Conservation (phyloP, 2,888 invertebrate genomes). For the Vandiemenella viatica region DNA sequence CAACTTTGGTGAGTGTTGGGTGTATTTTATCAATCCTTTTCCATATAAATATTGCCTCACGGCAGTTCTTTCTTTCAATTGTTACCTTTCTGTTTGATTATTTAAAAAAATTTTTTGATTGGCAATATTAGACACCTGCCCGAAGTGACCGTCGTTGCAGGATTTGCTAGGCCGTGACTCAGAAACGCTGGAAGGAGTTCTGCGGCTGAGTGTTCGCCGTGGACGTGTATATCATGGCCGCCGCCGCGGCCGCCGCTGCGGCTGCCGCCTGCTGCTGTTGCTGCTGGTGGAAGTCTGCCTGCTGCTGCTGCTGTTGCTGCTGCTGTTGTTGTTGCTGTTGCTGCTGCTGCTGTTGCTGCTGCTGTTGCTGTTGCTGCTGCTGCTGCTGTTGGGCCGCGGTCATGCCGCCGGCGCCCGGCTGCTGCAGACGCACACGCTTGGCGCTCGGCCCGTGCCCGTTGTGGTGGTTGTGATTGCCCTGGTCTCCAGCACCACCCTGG, state of each 20-base stretch:
- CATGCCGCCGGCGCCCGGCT: conserved; percentile 6
- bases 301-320: conserved; percentile 26
- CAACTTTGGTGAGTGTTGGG: no score
- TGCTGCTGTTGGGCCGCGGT: conserved; percentile 24
- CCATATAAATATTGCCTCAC: no score
- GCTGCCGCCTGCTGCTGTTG: conserved; percentile 13
- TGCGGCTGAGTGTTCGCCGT: conserved; percentile 17
- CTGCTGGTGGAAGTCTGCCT: conserved; percentile 16
- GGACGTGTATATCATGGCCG: conserved; percentile 18
- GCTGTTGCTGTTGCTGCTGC: conserved; percentile 20
- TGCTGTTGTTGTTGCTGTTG: conserved; percentile 30
- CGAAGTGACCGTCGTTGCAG: not conserved
- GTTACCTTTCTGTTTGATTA: no score
- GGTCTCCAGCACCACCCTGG: conserved; percentile 22
- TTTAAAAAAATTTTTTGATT: no score
- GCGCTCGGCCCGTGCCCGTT: conserved; percentile 42
- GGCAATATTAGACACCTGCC: no score
- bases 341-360: conserved; percentile 16
- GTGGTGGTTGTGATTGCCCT: conserved; percentile 28
- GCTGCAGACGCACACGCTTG: conserved; percentile 35
- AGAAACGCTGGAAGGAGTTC: not conserved
- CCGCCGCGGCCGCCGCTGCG: no score
- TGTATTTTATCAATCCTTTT: no score
- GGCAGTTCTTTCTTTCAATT: no score
- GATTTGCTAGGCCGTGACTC: not conserved